Percentiles rank a stretch among this genome's conserved stretches.
phyloP scores from a whole-genome alignment of 1,140 invertebrate genomes.

The Apis mellifera region DNA sequence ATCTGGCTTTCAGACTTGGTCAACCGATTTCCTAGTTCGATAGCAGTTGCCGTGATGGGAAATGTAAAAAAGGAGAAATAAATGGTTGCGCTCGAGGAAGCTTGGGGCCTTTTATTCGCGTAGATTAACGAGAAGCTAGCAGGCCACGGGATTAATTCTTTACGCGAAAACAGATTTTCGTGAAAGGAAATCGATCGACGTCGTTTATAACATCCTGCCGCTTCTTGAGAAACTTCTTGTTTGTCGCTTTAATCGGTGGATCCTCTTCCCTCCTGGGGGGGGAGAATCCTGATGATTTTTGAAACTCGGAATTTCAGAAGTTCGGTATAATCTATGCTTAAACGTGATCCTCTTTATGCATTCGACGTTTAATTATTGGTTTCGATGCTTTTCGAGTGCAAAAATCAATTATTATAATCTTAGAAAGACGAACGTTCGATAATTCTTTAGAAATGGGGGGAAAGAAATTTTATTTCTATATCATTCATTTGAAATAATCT shows the following conservation, averaged over 20 bases:
- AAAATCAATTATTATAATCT: not conserved
- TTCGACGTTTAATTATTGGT: conserved; percentile 5
- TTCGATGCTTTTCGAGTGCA: not conserved
- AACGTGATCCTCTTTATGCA: not conserved
- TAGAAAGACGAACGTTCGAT: not conserved
- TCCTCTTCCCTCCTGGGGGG: too few species aligned
- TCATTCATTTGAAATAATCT: not conserved
- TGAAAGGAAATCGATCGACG: conserved; percentile 6
- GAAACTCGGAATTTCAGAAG: not conserved
- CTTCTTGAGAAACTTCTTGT: not conserved
- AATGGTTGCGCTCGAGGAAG: not conserved
- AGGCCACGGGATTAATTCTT: not conserved
- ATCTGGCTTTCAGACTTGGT: not conserved
- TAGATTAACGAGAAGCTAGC: not conserved
- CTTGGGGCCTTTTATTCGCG: not conserved
- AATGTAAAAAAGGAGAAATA: not conserved
- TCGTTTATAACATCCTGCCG: not conserved
- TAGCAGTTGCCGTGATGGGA: not conserved
- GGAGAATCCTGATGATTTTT: not conserved
- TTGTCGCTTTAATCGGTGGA: not conserved
- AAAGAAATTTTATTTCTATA: too few species aligned
- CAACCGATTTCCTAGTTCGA: not conserved
- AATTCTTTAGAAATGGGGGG: not conserved
- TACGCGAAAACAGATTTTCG: not conserved
- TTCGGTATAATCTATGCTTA: not conserved